Base-by-base conservation (phyloP, 2,888 invertebrate species). In the Campoplex nolae region DNA sequence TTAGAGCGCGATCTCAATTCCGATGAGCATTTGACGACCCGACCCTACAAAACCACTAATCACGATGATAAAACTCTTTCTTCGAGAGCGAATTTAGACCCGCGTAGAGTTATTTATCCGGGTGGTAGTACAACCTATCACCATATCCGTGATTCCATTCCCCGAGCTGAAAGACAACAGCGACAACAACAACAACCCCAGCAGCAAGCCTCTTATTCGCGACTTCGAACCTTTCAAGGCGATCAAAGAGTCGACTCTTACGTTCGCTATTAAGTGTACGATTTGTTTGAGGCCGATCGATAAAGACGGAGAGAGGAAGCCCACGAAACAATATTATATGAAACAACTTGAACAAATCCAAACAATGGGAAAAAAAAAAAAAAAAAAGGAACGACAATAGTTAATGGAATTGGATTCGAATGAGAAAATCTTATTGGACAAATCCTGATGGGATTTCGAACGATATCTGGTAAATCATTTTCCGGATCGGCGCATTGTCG, bases 181-280 rank as follows among this genome's bases (percentile, higher is more conserved):
- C 90, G 88, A 89, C 92, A 88, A 45, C 78, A 88, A 18, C 88
- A 90, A 68, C 90, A 92, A n/a, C 90, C 92, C 18, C 94, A 86
- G 18, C 84, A 84, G 38, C 88, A 73, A 87, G 90, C 89, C 86
- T 92, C 92, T 28, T 91, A 93, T 80, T 88, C 92, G 45, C 91
- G 93, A 76, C 86, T 91, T 75, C 84, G 91, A 75, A 92, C 92
- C 80, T 92, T 90, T 87, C 92, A 91, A 81, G 92, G 92, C 42
- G 90, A 92, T 70, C 90, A 90, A 62, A 90, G 91, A 83, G 86
- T 90, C 87, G 92, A 92, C 42, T 91, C 92, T 42, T 93, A 90
- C 83, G 90, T 92, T 88, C 92, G 90, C 79, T 93, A 91, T 83
- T 91, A 62, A 70, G 38, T 74, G 8, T 13, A 11, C 54, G 18